These are phyloP conservation scores for Gopherus flavomarginatus DNA, from an alignment of 2,113 vertebrate species.

Conservation along the genomic window DNA sequence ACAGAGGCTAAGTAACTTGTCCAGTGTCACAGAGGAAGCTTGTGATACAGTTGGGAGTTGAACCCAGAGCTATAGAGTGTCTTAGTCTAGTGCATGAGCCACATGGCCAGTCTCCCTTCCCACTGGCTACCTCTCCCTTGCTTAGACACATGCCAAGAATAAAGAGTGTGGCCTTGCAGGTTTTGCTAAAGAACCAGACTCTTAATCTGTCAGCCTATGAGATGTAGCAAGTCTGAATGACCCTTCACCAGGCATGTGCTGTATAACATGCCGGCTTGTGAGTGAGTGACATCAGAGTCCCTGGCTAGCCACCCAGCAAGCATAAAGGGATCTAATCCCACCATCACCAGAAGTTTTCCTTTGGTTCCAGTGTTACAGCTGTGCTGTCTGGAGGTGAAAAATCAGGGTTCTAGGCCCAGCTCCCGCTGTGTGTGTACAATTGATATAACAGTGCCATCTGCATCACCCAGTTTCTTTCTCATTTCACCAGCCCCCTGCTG, in stretches of 20 bases:
- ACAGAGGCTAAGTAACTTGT: neutral
- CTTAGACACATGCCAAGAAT: neutral
- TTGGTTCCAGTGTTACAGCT: neutral
- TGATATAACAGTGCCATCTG: accelerated
- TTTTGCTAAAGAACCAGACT: neutral
- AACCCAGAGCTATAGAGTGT: neutral
- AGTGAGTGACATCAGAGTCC: too few species aligned
- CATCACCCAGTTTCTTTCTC: neutral
- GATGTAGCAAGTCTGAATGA: neutral
- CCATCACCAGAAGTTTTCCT: too few species aligned
- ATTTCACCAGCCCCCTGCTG: neutral
- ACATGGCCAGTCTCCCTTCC: accelerated
- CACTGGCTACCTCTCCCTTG: neutral
- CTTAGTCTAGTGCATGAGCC: neutral
- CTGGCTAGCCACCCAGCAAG: neutral
- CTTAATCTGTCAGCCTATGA: neutral
- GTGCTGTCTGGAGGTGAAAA: neutral
- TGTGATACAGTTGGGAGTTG: neutral
- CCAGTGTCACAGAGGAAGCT: neutral
- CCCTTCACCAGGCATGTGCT: too few species aligned
- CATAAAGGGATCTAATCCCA: neutral
- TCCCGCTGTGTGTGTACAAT: neutral
- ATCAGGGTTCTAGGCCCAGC: neutral
- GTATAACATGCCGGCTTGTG: neutral
- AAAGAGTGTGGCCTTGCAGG: neutral